phyloP scores from a whole-genome alignment of 2,888 invertebrate genomes.

The Andrena minutula region DNA sequence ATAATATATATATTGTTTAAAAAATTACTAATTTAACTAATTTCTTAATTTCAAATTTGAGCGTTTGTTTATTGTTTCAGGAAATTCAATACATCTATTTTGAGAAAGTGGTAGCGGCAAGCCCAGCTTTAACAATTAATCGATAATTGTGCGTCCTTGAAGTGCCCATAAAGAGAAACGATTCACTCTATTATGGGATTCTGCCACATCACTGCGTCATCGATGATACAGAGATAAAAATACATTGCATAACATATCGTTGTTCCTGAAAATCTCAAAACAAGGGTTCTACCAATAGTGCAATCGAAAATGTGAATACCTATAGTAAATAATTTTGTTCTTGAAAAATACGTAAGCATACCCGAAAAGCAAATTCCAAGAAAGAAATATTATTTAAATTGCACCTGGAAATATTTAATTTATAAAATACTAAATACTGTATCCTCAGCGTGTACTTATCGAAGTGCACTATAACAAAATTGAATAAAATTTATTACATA shows the following conservation, averaged over 20 bases:
- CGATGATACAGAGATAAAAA: conserved; percentile 46
- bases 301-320: not conserved
- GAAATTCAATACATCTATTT: conserved; percentile 37
- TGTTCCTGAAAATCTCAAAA: not conserved
- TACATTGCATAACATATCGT: conserved; percentile 21
- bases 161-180: conserved; percentile 53
- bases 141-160: conserved; percentile 51
- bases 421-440: not conserved
- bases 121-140: conserved; percentile 49
- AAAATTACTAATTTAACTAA: not conserved
- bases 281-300: not conserved
- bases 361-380: not conserved
- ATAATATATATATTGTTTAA: not conserved
- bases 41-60: conserved; percentile 13
- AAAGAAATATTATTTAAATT: not conserved
- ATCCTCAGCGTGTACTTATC: not conserved
- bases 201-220: conserved; percentile 42
- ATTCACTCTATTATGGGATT: conserved; percentile 41
- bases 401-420: not conserved
- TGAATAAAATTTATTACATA: not conserved
- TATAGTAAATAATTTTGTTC: not conserved
- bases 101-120: conserved; percentile 22
- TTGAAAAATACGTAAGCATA: not conserved
- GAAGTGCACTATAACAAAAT: not conserved
- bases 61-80: conserved; percentile 51